Percentiles rank a stretch among this genome's conserved stretches.
Conservation (phyloP, 2,888 invertebrate genomes). For the Acrocera orbiculus region DNA sequence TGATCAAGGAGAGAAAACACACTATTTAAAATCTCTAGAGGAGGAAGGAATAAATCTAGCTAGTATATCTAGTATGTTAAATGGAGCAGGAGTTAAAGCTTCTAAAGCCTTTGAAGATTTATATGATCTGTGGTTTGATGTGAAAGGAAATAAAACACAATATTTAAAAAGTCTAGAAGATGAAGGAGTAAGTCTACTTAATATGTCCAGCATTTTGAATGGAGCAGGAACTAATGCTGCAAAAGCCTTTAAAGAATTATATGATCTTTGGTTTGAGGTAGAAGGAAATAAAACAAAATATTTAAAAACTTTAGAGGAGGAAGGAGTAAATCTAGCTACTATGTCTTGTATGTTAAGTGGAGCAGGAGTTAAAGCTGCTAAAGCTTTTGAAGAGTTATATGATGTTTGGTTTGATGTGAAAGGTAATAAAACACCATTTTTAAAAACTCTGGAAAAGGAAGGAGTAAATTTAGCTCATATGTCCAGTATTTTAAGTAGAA, state of each 20-base stretch:
- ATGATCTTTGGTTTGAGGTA: conserved; percentile 12
- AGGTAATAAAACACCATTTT: conserved; percentile 11
- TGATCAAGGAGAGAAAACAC: not conserved
- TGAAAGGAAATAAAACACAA: conserved; percentile 8
- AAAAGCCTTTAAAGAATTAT: conserved; percentile 13
- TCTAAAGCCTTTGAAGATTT: conserved; percentile 13
- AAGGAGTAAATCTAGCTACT: conserved; percentile 1
- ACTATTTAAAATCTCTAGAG: conserved; percentile 2
- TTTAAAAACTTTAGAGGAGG: conserved; percentile 3
- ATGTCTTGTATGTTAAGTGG: conserved; percentile 11
- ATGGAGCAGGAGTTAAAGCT: conserved; percentile 13
- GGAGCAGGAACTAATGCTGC: conserved; percentile 5
- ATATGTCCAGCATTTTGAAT: conserved; percentile 4
- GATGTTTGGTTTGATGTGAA: conserved; percentile 17
- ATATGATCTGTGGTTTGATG: conserved; percentile 12
- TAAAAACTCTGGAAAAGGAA: conserved; percentile 3
- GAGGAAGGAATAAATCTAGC: conserved; percentile 2
- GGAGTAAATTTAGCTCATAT: conserved; percentile 1
- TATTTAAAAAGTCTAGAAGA: conserved; percentile 4
- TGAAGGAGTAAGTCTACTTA: not conserved
- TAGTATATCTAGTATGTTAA: conserved; percentile 15
- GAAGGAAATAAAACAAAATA: conserved; percentile 5
- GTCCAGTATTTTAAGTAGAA: conserved; percentile 3
- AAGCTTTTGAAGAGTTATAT: conserved; percentile 17
- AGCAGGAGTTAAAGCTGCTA: conserved; percentile 8